Percentiles rank a stretch among this genome's conserved stretches.
Conservation (phyloP, 2,113 vertebrate genomes). For the Rhagologus leucostigma region DNA sequence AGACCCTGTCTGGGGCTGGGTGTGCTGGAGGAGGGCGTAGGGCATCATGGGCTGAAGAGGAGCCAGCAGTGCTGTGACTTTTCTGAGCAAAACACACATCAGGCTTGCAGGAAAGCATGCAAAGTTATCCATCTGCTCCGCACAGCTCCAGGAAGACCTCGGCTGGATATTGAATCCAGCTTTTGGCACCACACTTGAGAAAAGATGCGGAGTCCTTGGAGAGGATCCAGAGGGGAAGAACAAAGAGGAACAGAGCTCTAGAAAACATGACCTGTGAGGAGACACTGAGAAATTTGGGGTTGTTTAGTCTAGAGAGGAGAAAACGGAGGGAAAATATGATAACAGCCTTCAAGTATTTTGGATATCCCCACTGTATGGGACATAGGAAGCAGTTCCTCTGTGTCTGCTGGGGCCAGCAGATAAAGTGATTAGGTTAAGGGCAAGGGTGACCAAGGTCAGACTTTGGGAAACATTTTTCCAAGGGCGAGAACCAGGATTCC, state of each 20-base stretch:
- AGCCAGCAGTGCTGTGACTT: background rate
- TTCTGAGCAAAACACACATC: background rate
- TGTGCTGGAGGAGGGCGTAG: background rate
- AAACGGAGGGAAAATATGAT: conserved; percentile 37
- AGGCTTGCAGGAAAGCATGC: background rate
- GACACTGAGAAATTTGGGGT: conserved; percentile 7
- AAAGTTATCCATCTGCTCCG: conserved; percentile 29
- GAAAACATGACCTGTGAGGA: conserved; percentile 51
- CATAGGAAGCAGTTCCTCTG: background rate
- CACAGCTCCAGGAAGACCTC: conserved; percentile 46
- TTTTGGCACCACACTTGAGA: conserved; percentile 58
- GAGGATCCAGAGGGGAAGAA: conserved; percentile 40
- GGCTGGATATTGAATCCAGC: conserved; percentile 40
- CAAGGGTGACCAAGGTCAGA: conserved; percentile 19
- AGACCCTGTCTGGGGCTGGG: background rate
- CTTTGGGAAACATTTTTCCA: conserved; percentile 24
- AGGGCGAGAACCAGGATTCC: conserved; percentile 5
- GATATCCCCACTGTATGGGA: conserved; percentile 2
- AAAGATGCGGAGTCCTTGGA: conserved; percentile 43
- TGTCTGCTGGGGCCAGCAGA: background rate
- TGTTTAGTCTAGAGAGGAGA: conserved; percentile 61
- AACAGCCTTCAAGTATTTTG: conserved; percentile 20
- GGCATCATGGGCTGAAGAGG: background rate
- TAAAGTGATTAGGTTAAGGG: background rate
- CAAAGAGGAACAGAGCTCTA: conserved; percentile 49